Percentiles rank a stretch among this genome's conserved stretches.
Conservation (phyloP, 2,113 vertebrate genomes). For the Elachura formosa region DNA sequence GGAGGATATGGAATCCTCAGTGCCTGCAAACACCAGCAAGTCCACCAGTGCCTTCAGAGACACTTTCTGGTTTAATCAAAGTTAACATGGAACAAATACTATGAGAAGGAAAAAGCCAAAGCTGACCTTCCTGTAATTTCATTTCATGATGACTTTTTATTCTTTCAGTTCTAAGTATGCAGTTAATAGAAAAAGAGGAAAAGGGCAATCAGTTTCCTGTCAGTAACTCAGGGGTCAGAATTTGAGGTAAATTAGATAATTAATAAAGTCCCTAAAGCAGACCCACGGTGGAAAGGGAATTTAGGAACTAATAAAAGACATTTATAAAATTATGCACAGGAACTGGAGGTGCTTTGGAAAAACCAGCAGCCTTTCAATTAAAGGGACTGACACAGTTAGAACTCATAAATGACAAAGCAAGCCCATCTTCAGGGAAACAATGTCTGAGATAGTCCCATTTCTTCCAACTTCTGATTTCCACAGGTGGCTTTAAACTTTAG, state of each 20-base stretch:
- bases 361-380: neutral
- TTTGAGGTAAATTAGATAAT: conserved; percentile 1
- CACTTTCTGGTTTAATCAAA: neutral
- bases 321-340: neutral
- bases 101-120: neutral
- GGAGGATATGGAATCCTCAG: neutral
- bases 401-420: neutral
- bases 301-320: neutral
- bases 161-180: neutral
- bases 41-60: neutral
- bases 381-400: neutral
- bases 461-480: neutral
- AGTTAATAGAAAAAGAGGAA: conserved; percentile 35
- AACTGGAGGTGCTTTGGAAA: neutral
- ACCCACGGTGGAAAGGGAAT: neutral
- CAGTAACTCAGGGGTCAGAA: neutral
- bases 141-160: conserved; percentile 15
- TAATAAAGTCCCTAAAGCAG: neutral
- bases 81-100: conserved; percentile 2
- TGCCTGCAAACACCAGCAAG: neutral
- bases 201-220: conserved; percentile 3
- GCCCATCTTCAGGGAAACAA: neutral
- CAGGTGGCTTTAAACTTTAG: neutral
- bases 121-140: conserved; percentile 49
- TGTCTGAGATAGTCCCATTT: neutral